Conservation (phyloP, 2,797 vertebrate genomes). For the Hippopotamyrus pictus region DNA sequence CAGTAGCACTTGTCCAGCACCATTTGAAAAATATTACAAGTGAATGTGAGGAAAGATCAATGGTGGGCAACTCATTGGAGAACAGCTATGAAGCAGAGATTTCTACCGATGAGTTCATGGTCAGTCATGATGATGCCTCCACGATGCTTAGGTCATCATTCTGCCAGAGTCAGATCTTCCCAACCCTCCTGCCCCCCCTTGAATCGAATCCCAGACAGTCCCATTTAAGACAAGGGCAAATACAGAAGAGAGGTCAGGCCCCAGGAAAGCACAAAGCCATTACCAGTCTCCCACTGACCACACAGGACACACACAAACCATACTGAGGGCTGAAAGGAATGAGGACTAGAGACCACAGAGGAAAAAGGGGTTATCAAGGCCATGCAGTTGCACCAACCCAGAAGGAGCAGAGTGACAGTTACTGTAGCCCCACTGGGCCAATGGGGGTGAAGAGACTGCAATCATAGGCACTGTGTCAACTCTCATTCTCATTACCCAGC, state of each 20-base stretch:
- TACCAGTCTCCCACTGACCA: neutral
- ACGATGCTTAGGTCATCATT: neutral
- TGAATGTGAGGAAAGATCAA: neutral
- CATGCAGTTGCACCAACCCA: neutral
- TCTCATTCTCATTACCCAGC: neutral
- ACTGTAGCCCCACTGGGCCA: neutral
- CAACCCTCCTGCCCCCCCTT: neutral
- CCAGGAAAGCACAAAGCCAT: neutral
- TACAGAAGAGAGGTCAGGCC: neutral
- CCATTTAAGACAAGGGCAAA: neutral
- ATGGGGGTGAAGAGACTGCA: neutral
- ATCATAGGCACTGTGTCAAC: neutral
- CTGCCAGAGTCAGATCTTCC: neutral
- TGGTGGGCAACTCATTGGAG: neutral
- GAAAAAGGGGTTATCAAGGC: neutral
- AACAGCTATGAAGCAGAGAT: neutral
- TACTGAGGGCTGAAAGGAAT: neutral
- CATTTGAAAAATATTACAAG: neutral
- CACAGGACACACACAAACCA: neutral
- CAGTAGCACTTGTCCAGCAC: neutral
- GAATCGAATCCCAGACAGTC: neutral
- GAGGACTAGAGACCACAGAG: neutral
- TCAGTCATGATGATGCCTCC: neutral
- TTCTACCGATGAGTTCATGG: neutral
- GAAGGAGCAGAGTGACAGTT: neutral